Conservation (phyloP, 1,140 invertebrate genomes). For the Stegodyphus mimosarum region DNA sequence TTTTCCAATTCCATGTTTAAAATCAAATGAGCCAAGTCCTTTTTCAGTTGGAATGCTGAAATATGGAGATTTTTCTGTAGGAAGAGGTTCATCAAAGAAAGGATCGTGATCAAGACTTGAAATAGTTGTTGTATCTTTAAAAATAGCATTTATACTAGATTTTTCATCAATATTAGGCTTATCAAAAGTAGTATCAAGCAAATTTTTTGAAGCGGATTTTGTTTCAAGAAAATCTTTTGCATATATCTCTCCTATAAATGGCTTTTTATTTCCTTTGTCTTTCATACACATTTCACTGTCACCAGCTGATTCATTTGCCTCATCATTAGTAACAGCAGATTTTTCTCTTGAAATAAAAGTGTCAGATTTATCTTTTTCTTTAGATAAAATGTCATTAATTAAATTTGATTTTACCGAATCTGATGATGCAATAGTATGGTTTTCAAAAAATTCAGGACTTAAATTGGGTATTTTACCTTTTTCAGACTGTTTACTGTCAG, state of each 20-base stretch:
- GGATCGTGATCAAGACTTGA: constrained; percentile 15
- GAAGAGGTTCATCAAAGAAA: constrained; percentile 53
- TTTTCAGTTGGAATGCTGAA: neutral
- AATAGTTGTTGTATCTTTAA: constrained; percentile 19
- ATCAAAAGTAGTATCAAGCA: neutral
- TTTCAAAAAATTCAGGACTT: no score
- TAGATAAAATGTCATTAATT: neutral
- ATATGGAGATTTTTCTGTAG: constrained; percentile 23
- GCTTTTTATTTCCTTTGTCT: neutral
- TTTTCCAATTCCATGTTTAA: neutral
- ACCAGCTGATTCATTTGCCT: neutral
- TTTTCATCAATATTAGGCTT: neutral
- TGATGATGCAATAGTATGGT: no score
- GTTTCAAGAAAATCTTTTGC: neutral
- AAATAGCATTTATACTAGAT: neutral
- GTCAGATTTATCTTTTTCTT: neutral
- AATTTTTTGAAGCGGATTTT: neutral
- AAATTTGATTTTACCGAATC: no score
- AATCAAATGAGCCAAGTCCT: neutral
- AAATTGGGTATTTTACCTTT: neutral
- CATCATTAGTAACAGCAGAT: neutral
- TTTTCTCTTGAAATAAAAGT: neutral
- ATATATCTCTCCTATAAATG: neutral
- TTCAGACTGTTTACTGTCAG: neutral
- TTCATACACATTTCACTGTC: neutral